A percentile compares a stretch with the other conserved stretches of the same genome.
phyloP scores from a whole-genome alignment of 2,113 vertebrate species.

The Solea senegalensis region DNA sequence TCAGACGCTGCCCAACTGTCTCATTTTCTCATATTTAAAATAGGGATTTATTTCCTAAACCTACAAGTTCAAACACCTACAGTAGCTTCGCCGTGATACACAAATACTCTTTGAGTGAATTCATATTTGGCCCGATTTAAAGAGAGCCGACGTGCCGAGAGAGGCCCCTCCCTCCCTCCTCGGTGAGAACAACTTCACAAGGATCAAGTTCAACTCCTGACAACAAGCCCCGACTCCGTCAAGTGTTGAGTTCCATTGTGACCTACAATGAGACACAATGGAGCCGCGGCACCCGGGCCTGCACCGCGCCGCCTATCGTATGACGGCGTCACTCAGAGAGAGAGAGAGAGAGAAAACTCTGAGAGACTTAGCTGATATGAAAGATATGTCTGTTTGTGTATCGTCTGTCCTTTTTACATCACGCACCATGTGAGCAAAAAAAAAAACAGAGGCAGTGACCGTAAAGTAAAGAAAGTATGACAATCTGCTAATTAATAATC shows the following conservation, averaged over 20 bases:
- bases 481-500: no score
- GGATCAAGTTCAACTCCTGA: slow-evolving; percentile 83
- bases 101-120: slow-evolving; percentile 29
- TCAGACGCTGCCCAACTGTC: slow-evolving; percentile 15
- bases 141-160: slow-evolving; percentile 63
- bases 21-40: background rate
- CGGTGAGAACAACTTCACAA: slow-evolving; percentile 71
- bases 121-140: slow-evolving; percentile 42
- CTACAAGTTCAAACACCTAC: slow-evolving; percentile 1
- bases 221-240: slow-evolving; percentile 77
- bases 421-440: no score
- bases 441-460: no score
- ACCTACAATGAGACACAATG: slow-evolving; percentile 78
- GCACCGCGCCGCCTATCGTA: slow-evolving; percentile 55
- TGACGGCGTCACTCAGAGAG: slow-evolving; percentile 56
- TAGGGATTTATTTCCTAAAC: background rate
- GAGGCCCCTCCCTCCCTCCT: slow-evolving; percentile 74
- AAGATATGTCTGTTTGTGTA: slow-evolving; percentile 25
- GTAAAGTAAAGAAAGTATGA: no score
- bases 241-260: slow-evolving; percentile 85
- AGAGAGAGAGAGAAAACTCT: slow-evolving; percentile 21
- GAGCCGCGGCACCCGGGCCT: slow-evolving; percentile 57
- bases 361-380: slow-evolving; percentile 51
- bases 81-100: slow-evolving; percentile 6
- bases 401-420: background rate